Evolutionary conservation across 2,797 vertebrate genomes (phyloP), one percentile per base, ranked within the genome.

Genomic region (Pipistrellus pipistrellus): DNA sequence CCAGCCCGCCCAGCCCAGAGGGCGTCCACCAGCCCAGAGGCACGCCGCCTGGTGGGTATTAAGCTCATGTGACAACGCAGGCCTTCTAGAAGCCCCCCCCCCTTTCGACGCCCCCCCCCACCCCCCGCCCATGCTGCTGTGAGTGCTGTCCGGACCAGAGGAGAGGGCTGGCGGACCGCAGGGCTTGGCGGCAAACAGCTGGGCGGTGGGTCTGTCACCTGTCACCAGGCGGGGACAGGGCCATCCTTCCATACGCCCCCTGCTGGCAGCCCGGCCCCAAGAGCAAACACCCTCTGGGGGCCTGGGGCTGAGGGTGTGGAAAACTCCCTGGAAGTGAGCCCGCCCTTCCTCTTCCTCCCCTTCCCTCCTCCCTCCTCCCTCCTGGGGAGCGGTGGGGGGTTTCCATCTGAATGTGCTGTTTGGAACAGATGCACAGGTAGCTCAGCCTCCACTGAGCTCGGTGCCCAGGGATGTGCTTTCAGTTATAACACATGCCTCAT

Each of bases 401-500:
- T 88, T 77, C 94, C 84, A 53, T 51, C 27, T 57, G 46, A 85
- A 44, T 71, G 69, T 73, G 76, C 32, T 48, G 57, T 80, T 90
- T 68, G 72, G 72, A 89, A 64, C 23, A 93, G 64, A 81, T 32
- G 30, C 7, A 57, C 30, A 71, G 44, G 55, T 17, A 82, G 62
- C 75, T 83, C 41, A 17, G 13, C 41, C 38, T 71, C 81, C 86
- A 91, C 23, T 66, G 48, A 82, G 62, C 75, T 83, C 35, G 17
- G 13, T 41, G 15, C 32, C 30, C 48, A 12, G 3, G 41, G 8
- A 44, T 13, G 48, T 20, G 71, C 80, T 57, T 38, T 46, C 88
- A 85, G 48, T 72, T 5, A 68, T 25, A 85, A 80, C 85, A 27
- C 8, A 3, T 0, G 18, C 55, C 64, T 87, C 25, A 69, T 57